Conservation (phyloP, 2,113 vertebrate genomes). For the Erythrolamprus reginae region DNA sequence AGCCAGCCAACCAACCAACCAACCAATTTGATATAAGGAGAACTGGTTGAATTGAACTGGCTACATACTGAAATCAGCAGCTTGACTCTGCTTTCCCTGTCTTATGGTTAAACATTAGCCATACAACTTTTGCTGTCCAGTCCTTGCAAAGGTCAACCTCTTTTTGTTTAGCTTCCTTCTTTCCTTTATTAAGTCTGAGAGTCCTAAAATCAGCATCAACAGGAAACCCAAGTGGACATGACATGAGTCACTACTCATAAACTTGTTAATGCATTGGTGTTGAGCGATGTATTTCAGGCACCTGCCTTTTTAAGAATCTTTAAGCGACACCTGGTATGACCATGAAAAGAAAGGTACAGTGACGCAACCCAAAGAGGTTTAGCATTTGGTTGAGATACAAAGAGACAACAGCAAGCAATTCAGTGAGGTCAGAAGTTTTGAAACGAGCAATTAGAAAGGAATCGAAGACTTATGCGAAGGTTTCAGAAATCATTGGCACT, state of each 20-base stretch:
- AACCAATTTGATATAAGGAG: neutral
- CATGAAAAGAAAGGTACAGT: neutral
- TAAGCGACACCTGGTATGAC: neutral
- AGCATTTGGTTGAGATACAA: neutral
- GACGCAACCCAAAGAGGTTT: neutral
- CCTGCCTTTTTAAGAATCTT: neutral
- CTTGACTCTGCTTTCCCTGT: neutral
- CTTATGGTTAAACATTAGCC: fast-evolving
- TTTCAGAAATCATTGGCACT: neutral
- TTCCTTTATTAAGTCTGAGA: neutral
- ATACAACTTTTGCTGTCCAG: neutral
- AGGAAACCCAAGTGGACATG: slow-evolving; percentile 11
- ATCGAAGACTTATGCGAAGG: neutral
- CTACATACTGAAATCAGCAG: neutral
- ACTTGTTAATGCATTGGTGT: neutral
- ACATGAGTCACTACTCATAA: slow-evolving; percentile 1
- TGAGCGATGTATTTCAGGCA: slow-evolving; percentile 38
- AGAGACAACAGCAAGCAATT: neutral
- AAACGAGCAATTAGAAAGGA: too few relatives aligned
- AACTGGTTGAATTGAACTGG: neutral
- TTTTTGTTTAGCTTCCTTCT: neutral
- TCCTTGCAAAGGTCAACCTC: neutral
- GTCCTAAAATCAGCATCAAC: neutral
- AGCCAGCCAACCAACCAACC: too few relatives aligned
- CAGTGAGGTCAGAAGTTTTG: neutral